Base-by-base conservation (phyloP, 2,888 invertebrate genomes). In the Globia sparganii region DNA sequence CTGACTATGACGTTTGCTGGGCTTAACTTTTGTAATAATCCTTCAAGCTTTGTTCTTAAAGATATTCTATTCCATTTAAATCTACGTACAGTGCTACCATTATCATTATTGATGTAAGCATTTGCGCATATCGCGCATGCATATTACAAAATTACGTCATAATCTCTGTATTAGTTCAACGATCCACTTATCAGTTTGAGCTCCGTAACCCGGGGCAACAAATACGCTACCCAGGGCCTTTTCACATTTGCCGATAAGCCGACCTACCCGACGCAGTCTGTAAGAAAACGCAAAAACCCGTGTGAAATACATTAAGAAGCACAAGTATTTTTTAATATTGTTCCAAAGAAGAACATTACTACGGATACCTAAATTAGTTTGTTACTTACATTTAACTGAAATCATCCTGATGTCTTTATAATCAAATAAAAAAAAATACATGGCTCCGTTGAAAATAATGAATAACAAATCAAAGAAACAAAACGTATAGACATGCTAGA, bases 181-280 rank as follows among this genome's bases (percentile, higher is more conserved):
- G 87, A 86, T 87, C 86, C 75, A 86, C 84, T 90, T 90, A 91
- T 90, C 91, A 89, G 91, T 91, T 90, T 90, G 87, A 90, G 91
- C 89, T 87, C 78, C 78, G 90, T 91, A 88, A 89, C 90, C 86
- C 82, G 73, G 85, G 86, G 88, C 88, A 87, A 90, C 90, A 77
- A 84, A 72, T 84, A 75, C 74, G 78, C 66, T 78, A 86, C 84
- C 25, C 34, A 79, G 77, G 61, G 77, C 74, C 69, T 79, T 78
- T 87, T 78, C 74, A 75, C 72, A 76, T 74, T 62, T 67, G 59
- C 72, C 86, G 80, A 85, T 87, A 83, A 74, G 75, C 70, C 67
- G 58, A 77, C 56, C 74, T 71, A 68, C 72, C 77, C 75, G 31
- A 77, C 65, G 61, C 61, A 70, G 46, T 56, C 28, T 46, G 37